Conservation (phyloP, 2,797 vertebrate genomes). For the Periophthalmus magnuspinnatus region DNA sequence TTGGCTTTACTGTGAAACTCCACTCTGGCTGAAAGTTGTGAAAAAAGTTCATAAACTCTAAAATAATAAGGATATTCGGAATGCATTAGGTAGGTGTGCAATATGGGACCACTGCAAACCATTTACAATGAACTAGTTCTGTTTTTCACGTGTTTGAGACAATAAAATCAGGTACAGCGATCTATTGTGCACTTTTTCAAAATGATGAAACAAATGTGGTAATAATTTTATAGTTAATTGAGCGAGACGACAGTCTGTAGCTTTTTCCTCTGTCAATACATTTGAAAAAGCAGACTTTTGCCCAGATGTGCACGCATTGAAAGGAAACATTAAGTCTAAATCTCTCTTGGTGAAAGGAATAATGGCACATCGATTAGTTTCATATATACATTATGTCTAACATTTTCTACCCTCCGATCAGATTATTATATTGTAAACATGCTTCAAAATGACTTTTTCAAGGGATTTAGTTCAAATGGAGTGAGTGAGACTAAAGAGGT, state of each 20-base stretch:
- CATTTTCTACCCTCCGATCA: not conserved
- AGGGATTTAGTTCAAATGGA: constrained; percentile 29
- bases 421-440: not conserved
- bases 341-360: not conserved
- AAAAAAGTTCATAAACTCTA: too few species aligned
- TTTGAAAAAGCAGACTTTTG: not conserved
- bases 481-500: constrained; percentile 27
- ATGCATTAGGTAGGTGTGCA: too few species aligned
- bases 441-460: not conserved
- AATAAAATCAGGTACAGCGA: too few species aligned
- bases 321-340: not conserved
- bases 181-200: too few species aligned
- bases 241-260: not conserved
- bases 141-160: too few species aligned
- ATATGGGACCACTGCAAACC: too few species aligned
- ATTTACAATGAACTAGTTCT: too few species aligned
- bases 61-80: too few species aligned
- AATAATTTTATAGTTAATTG: too few species aligned
- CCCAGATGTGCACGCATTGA: not conserved
- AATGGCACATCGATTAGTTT: not conserved
- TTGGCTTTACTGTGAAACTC: too few species aligned
- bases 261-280: not conserved
- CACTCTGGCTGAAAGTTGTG: too few species aligned
- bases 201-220: too few species aligned
- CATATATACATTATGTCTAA: not conserved